Evolutionary conservation across 2,797 vertebrate genomes (phyloP), one percentile per base, ranked within the genome.

Genomic region (Clarias fuscus): DNA sequence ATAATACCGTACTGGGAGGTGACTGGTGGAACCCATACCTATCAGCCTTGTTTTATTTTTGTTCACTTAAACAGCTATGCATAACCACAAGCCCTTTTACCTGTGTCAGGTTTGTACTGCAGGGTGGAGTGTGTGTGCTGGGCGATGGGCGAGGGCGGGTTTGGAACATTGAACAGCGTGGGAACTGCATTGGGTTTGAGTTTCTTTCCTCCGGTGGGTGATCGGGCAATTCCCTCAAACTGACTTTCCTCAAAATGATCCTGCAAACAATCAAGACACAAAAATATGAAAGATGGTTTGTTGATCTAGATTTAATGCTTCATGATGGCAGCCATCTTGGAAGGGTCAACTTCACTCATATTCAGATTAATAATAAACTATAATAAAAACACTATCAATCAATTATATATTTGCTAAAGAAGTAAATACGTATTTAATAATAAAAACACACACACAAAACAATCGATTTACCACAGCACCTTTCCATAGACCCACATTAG

Each of bases 171-270:
- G 90, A 96, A 96, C 37, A 96, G 89, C 48, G 95, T 96, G 7
- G 96, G 96, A 65, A 96, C 94, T 20, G 96, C 96, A 53, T 96
- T 96, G 83, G 96, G 96, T 89, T 96, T 96, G 70, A 96, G 92
- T 90, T 96, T 96, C 91, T 93, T 95, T 0, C 95, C 95, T 43
- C 95, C 96, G 5, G 95, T 93, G 24, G 96, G 93, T 86, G 95
- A 96, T 85, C 95, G 92, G 18, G 96, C 96, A 14, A 96, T 93
- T 90, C 96, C 96, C 83, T 96, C 96, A 90, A 96, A 96, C 92
- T 96, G 96, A 84, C 93, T 96, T 84, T 92, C 93, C 86, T 96
- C 95, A 91, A 96, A 96, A 87, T 96, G 95, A 77, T 96, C 95
- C 96, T 96, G 85, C 5, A 14, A 61, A 27, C 78, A 17, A 48